These are phyloP conservation scores for Chymomyza costata DNA, from an alignment of 1,140 invertebrate genomes.

Conservation along the genomic window DNA sequence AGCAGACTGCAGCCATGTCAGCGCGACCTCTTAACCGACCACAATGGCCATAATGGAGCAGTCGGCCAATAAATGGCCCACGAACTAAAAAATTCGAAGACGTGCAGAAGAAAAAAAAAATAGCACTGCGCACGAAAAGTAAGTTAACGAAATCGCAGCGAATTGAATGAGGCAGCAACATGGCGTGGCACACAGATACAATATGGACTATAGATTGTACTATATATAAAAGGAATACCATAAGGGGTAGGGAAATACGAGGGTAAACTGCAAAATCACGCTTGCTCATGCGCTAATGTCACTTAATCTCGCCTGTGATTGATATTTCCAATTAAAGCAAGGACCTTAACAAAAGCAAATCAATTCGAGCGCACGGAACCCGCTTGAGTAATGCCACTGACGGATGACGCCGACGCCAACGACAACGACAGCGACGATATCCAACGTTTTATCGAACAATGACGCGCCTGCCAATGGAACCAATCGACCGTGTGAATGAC, in stretches of 20 bases:
- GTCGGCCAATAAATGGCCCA: background rate
- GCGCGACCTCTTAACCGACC: background rate
- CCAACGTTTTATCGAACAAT: background rate
- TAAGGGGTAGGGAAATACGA: too few species aligned
- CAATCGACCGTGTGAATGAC: constrained; percentile 24
- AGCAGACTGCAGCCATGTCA: background rate
- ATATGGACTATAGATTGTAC: too few species aligned
- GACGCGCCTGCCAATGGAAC: constrained; percentile 1
- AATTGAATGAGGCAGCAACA: background rate
- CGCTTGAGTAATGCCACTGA: too few species aligned
- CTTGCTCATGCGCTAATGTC: constrained; percentile 17
- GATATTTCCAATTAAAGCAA: constrained; percentile 26
- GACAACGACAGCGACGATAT: background rate
- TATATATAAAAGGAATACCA: too few species aligned
- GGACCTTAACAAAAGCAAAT: constrained; percentile 7
- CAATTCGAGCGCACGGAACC: background rate
- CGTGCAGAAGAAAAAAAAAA: background rate
- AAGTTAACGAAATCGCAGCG: constrained; percentile 1
- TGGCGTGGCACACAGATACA: too few species aligned
- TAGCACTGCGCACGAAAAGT: constrained; percentile 2
- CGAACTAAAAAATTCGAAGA: background rate
- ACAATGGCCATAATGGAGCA: background rate
- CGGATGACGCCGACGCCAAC: background rate
- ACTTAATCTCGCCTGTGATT: constrained; percentile 23
- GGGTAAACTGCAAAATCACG: too few species aligned